These are phyloP conservation scores for Morbakka virulenta DNA, from an alignment of 30 jellyfish, hydroid and myxozoan species.

Conservation along the genomic window DNA sequence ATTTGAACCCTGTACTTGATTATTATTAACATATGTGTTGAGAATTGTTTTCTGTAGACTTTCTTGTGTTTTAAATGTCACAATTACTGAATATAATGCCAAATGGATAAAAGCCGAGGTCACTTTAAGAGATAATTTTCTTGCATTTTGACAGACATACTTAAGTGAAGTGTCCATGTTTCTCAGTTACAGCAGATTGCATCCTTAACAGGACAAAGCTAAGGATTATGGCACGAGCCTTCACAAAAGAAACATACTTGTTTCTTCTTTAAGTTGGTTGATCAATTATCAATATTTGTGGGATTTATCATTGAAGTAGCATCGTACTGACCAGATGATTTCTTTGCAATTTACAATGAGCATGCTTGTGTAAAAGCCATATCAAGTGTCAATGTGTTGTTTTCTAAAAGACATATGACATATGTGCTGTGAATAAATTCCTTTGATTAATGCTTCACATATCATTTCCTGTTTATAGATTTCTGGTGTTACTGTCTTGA, in stretches of 20 bases:
- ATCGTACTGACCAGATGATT: neutral
- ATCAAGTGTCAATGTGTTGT: too few relatives aligned
- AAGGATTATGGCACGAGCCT: neutral
- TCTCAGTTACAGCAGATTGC: slow-evolving; percentile 2
- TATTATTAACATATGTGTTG: neutral
- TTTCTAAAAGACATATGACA: too few relatives aligned
- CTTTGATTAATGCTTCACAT: too few relatives aligned
- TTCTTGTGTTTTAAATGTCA: slow-evolving; percentile 1
- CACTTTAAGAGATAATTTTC: neutral
- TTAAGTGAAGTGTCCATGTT: slow-evolving; percentile 54
- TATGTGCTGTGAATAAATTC: too few relatives aligned
- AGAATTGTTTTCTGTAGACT: slow-evolving; percentile 8
- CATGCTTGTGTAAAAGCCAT: too few relatives aligned
- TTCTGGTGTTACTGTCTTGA: too few relatives aligned
- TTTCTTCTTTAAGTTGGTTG: neutral
- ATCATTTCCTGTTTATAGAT: too few relatives aligned
- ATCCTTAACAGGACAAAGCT: slow-evolving; percentile 50
- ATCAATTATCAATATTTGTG: too few relatives aligned
- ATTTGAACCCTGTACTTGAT: too few relatives aligned
- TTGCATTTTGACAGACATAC: slow-evolving; percentile 41
- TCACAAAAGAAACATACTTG: too few relatives aligned
- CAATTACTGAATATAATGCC: neutral
- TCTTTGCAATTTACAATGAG: neutral
- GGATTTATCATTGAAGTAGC: neutral
- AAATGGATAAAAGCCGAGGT: slow-evolving; percentile 1